These are phyloP conservation scores for Lomographa bimaculata DNA, from an alignment of 2,888 invertebrate genomes.

Conservation along the genomic window DNA sequence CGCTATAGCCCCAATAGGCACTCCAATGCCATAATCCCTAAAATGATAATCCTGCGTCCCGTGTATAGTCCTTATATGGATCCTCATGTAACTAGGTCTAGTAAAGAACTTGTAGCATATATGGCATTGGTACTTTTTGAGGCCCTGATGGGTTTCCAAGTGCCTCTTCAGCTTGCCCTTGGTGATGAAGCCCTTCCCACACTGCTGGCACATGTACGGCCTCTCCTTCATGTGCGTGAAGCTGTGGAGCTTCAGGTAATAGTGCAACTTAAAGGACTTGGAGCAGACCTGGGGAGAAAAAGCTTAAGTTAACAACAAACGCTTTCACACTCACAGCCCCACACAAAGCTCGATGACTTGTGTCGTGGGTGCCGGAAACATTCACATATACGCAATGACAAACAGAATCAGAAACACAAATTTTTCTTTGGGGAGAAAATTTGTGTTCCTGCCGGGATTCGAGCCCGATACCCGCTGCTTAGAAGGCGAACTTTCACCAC, in stretches of 20 bases:
- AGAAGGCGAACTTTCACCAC: too few relatives aligned
- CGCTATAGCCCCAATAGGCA: slow-evolving; percentile 22
- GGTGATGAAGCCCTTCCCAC: slow-evolving; percentile 74
- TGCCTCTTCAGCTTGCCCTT: slow-evolving; percentile 72
- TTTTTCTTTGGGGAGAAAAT: too few relatives aligned
- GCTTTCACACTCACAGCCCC: too few relatives aligned
- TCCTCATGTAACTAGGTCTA: slow-evolving; percentile 65
- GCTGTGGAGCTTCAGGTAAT: slow-evolving; percentile 70
- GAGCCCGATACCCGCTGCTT: too few relatives aligned
- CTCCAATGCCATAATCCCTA: slow-evolving; percentile 38
- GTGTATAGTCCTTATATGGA: slow-evolving; percentile 71
- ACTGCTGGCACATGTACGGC: slow-evolving; percentile 72
- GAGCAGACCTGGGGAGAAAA: slow-evolving; percentile 47
- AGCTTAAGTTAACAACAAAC: neutral
- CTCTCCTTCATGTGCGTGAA: slow-evolving; percentile 75
- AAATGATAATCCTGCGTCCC: slow-evolving; percentile 72
- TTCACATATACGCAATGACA: too few relatives aligned
- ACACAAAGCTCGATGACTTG: too few relatives aligned
- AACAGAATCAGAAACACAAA: too few relatives aligned
- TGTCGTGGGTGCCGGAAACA: too few relatives aligned
- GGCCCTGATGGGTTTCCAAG: slow-evolving; percentile 66
- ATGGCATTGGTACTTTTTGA: slow-evolving; percentile 75
- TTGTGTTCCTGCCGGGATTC: too few relatives aligned
- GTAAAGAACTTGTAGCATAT: slow-evolving; percentile 77
- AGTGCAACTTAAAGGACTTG: slow-evolving; percentile 71